A percentile compares a stretch with the other conserved stretches of the same genome.
Evolutionary conservation across 1,140 invertebrate species (phyloP).

Genomic region (Ceratitis capitata): DNA sequence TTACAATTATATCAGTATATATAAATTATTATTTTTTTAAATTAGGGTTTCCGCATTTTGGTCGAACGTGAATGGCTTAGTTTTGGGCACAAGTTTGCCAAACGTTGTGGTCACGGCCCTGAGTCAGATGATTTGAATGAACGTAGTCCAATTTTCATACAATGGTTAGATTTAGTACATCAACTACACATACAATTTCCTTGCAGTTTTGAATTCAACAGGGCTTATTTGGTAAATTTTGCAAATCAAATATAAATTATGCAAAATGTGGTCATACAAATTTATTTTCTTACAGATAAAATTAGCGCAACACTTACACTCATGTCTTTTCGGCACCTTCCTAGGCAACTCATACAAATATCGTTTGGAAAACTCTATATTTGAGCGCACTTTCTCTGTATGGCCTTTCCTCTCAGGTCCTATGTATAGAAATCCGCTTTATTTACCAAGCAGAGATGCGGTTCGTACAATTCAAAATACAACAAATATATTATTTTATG

Average conservation of each 20-base stretch:
- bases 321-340: slow-evolving; percentile 96
- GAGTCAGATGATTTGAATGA: slow-evolving; percentile 89
- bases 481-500: background rate
- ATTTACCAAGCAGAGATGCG: slow-evolving; percentile 70
- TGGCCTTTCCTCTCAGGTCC: slow-evolving; percentile 85
- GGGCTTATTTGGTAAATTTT: slow-evolving; percentile 84
- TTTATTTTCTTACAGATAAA: slow-evolving; percentile 78
- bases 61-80: slow-evolving; percentile 96
- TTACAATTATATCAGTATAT: background rate
- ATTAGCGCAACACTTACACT: slow-evolving; percentile 93
- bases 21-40: slow-evolving; percentile 4
- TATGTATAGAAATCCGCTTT: slow-evolving; percentile 88
- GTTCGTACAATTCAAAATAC: slow-evolving; percentile 48
- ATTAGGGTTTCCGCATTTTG: slow-evolving; percentile 91
- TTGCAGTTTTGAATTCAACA: slow-evolving; percentile 94
- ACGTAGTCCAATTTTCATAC: slow-evolving; percentile 93
- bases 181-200: slow-evolving; percentile 91
- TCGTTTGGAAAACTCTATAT: slow-evolving; percentile 73
- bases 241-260: background rate
- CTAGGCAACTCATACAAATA: slow-evolving; percentile 90
- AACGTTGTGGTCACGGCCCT: slow-evolving; percentile 88
- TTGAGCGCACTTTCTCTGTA: slow-evolving; percentile 82
- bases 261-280: background rate
- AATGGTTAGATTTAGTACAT: slow-evolving; percentile 97
- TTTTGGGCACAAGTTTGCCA: slow-evolving; percentile 97